Evolutionary conservation across 1,140 invertebrate species (phyloP), one percentile per base, ranked within the genome.

Genomic region (Ectropis grisescens): DNA sequence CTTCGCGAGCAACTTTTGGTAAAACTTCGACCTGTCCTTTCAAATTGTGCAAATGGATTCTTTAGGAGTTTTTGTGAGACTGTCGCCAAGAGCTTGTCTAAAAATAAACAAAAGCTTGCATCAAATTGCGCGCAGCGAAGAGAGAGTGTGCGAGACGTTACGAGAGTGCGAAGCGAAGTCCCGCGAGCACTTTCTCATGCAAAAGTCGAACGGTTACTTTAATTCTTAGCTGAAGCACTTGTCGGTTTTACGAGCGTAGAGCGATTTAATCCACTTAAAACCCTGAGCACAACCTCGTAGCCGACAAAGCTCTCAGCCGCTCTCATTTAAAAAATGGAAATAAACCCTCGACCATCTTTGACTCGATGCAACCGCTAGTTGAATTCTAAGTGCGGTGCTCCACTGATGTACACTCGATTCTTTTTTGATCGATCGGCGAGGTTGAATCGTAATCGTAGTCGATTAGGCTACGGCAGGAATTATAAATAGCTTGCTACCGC

Each of bases 231-330:
- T 68, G 39, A 58, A 75, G 71, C 71, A 81, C 72, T 81, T 81
- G 76, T 81, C 72, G 71, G 72, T 81, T 81, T 78, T 81, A 78
- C 71, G 72, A 78, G 71, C 71, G 70, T 72, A 57, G 69, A 76
- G 76, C 72, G 72, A 81, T 81, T 81, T 78, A 81, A 81, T 78
- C 76, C 76, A 81, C 72, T 81, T 81, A 76, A 78, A 81, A 81
- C 76, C 67, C 76, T 66, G 68, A 76, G 76, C 76, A 81, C 76
- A 81, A 72, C 69, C 72, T 72, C 65, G 33, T 48, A 64, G 61
- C 76, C 76, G 72, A 81, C 76, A 81, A 81, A 81, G 76, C 76
- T 81, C 71, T 81, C 64, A 72, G 72, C 58, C 67, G 72, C 67
- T 72, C 76, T 81, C 76, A 81, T 81, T 81, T 81, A 81, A 81